These are phyloP conservation scores for Mesembrinibis cayennensis DNA, from an alignment of 2,113 vertebrate species.

Conservation along the genomic window DNA sequence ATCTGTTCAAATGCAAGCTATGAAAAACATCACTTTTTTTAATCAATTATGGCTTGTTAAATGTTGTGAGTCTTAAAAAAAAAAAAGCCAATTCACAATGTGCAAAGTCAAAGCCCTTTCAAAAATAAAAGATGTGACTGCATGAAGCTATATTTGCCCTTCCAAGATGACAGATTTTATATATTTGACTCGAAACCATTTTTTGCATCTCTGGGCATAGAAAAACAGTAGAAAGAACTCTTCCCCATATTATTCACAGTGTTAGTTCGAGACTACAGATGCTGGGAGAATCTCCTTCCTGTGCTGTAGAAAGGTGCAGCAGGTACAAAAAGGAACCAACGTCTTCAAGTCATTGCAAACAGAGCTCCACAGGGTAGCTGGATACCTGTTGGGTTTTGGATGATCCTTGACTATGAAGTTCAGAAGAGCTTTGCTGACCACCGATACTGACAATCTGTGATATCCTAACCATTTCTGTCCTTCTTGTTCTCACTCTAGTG, in stretches of 20 bases:
- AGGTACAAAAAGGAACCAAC: not conserved
- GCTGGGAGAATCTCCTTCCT: not conserved
- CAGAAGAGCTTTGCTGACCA: not conserved
- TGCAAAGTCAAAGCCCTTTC: not conserved
- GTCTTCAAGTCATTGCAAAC: not conserved
- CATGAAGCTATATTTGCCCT: not conserved
- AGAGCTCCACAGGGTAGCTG: not conserved
- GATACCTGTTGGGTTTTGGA: not conserved
- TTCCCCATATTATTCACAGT: not conserved
- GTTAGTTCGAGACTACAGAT: not conserved
- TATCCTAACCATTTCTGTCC: not conserved
- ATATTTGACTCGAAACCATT: not conserved
- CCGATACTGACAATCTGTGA: not conserved
- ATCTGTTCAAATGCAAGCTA: not conserved
- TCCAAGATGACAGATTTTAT: not conserved
- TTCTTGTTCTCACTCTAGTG: not conserved
- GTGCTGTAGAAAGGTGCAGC: not conserved
- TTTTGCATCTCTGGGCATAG: not conserved
- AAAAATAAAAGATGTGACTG: not conserved
- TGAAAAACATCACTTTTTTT: rapidly evolving
- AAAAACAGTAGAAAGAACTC: not conserved
- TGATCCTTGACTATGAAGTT: not conserved
- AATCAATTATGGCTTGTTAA: not conserved
- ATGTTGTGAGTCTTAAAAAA: not conserved
- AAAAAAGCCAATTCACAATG: not conserved